These are phyloP conservation scores for Ornithorhynchus anatinus DNA, from an alignment of 2,113 vertebrate genomes.

Conservation along the genomic window DNA sequence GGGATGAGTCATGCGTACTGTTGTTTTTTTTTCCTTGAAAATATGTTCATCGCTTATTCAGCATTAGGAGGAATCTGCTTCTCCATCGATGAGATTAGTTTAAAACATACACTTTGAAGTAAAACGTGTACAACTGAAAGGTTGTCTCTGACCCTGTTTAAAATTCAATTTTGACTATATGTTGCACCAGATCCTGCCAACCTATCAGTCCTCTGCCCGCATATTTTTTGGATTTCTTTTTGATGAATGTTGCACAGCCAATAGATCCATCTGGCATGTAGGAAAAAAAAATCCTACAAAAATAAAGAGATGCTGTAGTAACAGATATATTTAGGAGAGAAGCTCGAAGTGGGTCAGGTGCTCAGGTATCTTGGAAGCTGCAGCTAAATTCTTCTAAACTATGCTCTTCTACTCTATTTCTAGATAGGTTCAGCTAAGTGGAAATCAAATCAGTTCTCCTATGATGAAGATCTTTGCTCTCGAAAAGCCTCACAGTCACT, in stretches of 20 bases:
- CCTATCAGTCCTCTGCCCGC: neutral
- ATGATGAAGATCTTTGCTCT: too few species aligned
- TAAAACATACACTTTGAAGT: neutral
- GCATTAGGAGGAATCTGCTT: neutral
- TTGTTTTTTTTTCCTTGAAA: neutral
- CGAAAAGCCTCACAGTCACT: too few species aligned
- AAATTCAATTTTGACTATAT: slow-evolving; percentile 19
- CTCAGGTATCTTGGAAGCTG: neutral
- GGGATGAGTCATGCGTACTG: neutral
- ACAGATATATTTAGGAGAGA: neutral
- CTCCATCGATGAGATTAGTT: neutral
- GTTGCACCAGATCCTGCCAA: neutral
- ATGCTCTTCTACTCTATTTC: neutral
- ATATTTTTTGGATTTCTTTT: neutral
- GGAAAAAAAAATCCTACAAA: neutral
- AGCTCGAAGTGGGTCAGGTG: neutral
- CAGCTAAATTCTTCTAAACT: neutral
- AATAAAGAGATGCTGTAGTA: slow-evolving; percentile 15
- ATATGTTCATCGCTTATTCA: neutral
- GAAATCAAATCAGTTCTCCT: too few species aligned
- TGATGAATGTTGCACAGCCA: slow-evolving; percentile 1
- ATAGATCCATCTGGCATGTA: neutral
- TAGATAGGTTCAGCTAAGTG: neutral
- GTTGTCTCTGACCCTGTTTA: neutral
- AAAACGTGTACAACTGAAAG: neutral